A percentile compares a stretch with the other conserved stretches of the same genome.
Evolutionary conservation across 2,113 vertebrate genomes (phyloP).

Genomic region (Paratilapia polleni): DNA sequence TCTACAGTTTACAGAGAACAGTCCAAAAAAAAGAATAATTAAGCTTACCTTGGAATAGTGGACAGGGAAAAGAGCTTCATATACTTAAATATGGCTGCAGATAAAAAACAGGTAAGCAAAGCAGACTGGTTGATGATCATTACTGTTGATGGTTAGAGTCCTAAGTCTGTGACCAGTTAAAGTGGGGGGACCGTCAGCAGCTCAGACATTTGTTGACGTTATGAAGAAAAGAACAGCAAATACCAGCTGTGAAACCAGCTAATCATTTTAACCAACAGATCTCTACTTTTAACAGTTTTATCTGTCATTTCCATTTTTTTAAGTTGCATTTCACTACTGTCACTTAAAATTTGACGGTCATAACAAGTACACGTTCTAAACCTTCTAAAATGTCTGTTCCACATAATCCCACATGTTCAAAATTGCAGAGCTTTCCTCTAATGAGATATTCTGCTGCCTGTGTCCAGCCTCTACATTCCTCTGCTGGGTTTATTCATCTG

Average conservation of each 20-base stretch:
- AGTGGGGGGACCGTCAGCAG: no score
- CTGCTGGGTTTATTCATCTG: conserved; percentile 63
- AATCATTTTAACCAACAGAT: no score
- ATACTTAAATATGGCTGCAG: not conserved
- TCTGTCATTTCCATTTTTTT: no score
- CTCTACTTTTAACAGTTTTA: no score
- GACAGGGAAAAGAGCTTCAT: not conserved
- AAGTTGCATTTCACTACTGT: not conserved
- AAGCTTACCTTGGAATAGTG: not conserved
- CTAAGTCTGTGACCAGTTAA: no score
- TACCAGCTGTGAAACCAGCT: no score
- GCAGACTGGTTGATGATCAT: not conserved
- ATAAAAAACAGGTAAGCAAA: not conserved
- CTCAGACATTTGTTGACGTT: no score
- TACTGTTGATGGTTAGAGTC: not conserved
- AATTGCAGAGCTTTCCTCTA: not conserved
- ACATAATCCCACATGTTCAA: conserved; percentile 8
- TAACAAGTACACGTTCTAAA: not conserved
- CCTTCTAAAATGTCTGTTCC: not conserved
- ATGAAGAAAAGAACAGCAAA: no score
- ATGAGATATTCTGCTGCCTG: conserved; percentile 25
- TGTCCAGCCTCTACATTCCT: conserved; percentile 32
- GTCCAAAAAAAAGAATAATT: not conserved
- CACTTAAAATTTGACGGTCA: not conserved
- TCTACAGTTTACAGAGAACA: no score